Conservation (phyloP, 2,113 vertebrate species). For the Dicerorhinus sumatrensis region DNA sequence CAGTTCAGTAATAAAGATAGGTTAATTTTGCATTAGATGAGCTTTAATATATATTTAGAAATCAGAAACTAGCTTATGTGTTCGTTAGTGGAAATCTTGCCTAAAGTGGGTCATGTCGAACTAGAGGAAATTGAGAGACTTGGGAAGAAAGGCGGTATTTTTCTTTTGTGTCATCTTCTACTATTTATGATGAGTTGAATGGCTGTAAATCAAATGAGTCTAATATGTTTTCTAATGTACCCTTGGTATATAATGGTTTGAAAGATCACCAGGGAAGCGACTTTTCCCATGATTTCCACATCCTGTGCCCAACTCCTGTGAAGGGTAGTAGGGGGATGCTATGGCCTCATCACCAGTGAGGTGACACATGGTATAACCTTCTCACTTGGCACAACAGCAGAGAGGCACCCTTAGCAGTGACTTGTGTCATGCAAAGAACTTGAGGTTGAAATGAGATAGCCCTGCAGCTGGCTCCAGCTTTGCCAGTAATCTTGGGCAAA, state of each 20-base stretch:
- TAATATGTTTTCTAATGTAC: background rate
- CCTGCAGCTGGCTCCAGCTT: background rate
- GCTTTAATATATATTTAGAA: constrained; percentile 77
- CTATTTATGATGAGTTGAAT: constrained; percentile 55
- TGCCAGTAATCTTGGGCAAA: background rate
- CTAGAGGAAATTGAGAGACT: constrained; percentile 65
- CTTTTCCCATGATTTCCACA: background rate
- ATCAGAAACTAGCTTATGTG: constrained; percentile 77
- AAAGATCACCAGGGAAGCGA: background rate
- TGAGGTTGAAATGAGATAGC: background rate
- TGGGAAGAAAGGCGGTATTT: constrained; percentile 14
- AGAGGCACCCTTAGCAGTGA: background rate
- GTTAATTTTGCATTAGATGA: constrained; percentile 82
- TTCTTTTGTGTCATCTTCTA: constrained; percentile 15
- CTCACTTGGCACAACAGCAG: background rate
- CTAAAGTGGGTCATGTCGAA: constrained; percentile 79
- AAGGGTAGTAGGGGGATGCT: background rate
- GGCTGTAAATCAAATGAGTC: background rate
- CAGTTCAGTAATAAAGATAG: constrained; percentile 80
- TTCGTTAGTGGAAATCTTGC: constrained; percentile 79
- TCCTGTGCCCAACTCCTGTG: background rate
- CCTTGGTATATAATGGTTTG: background rate
- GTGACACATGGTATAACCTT: background rate
- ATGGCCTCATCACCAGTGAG: background rate
- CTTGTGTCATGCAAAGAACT: background rate